These are phyloP conservation scores for Metopolophium dirhodum DNA, from an alignment of 1,140 invertebrate genomes.

Conservation along the genomic window DNA sequence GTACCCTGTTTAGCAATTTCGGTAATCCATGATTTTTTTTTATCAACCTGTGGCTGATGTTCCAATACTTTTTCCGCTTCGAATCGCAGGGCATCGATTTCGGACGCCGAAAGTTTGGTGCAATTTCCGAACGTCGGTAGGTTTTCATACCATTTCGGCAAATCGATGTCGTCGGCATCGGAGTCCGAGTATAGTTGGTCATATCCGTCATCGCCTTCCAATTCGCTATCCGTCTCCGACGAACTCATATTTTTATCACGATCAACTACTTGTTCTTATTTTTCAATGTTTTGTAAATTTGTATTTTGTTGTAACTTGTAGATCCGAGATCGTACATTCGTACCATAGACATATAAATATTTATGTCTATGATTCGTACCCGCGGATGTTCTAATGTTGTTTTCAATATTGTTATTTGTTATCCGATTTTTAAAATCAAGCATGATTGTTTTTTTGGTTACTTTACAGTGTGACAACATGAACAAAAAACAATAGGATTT, in stretches of 20 bases:
- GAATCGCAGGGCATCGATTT: constrained; percentile 42
- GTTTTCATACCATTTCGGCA: constrained; percentile 44
- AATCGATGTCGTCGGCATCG: constrained; percentile 3
- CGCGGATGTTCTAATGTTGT: too few relatives aligned
- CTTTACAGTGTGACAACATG: not conserved
- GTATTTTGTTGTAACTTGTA: not conserved
- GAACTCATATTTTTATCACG: not conserved
- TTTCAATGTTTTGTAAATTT: too few relatives aligned
- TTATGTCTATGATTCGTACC: too few relatives aligned
- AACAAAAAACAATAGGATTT: not conserved
- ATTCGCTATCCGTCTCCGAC: not conserved
- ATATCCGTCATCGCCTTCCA: constrained; percentile 5
- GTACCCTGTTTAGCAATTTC: constrained; percentile 83
- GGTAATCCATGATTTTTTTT: constrained; percentile 72
- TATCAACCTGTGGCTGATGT: not conserved
- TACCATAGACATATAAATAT: too few relatives aligned
- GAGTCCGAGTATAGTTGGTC: constrained; percentile 43
- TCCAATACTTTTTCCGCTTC: constrained; percentile 58
- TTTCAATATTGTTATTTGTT: constrained; percentile 21
- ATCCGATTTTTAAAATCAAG: not conserved
- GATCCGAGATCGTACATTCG: too few relatives aligned
- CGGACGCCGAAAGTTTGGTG: constrained; percentile 21
- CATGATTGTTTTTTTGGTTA: constrained; percentile 34
- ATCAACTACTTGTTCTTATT: too few relatives aligned
- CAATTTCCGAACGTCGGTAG: not conserved